Evolutionary conservation across 2,888 invertebrate species (phyloP).

Genomic region (Baronia brevicornis): DNA sequence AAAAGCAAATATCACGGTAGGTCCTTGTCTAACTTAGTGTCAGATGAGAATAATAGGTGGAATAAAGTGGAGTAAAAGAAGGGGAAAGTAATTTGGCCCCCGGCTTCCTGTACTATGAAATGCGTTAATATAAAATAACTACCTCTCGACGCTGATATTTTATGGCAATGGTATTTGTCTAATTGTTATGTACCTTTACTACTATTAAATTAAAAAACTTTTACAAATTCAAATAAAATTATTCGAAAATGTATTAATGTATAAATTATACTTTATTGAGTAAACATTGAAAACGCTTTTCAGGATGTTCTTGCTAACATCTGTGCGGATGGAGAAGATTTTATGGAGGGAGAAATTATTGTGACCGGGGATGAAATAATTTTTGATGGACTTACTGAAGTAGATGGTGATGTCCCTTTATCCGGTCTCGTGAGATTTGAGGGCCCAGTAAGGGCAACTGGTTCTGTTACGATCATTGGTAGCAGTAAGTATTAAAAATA

Average conservation of each 20-base stretch:
- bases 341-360: constrained; percentile 15
- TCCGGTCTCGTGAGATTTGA: constrained; percentile 13
- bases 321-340: constrained; percentile 4
- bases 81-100: too few species aligned
- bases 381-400: constrained; percentile 17
- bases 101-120: too few species aligned
- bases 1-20: too few species aligned
- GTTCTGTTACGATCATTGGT: constrained; percentile 19
- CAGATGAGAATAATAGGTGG: too few species aligned
- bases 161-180: too few species aligned
- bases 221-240: too few species aligned
- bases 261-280: background rate
- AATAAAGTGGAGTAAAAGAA: too few species aligned
- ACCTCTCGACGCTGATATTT: too few species aligned
- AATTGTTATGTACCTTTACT: too few species aligned
- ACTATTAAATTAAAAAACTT: too few species aligned
- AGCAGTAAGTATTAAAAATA: constrained; percentile 12
- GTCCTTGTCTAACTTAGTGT: too few species aligned
- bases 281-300: background rate
- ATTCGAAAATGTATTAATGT: background rate
- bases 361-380: constrained; percentile 17
- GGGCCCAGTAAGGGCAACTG: constrained; percentile 16
- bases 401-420: constrained; percentile 18
- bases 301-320: constrained; percentile 9
- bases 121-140: too few species aligned